Evolutionary conservation across 2,888 invertebrate species (phyloP).

Genomic region (Acronicta psi): DNA sequence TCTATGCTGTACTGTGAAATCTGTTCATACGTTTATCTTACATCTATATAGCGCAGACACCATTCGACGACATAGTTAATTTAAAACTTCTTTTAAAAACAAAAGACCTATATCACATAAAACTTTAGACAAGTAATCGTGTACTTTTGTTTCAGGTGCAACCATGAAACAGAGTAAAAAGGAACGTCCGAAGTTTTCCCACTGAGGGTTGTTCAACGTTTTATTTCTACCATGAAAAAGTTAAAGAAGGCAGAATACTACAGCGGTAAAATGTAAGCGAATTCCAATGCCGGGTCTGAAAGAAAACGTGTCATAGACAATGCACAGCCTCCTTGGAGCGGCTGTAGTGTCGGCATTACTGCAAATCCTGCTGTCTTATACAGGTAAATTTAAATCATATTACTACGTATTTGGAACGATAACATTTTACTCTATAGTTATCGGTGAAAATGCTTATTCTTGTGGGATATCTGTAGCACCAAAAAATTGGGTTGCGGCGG

Average conservation of each 20-base stretch:
- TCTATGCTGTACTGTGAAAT: no score
- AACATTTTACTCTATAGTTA: no score
- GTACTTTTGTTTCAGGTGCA: slow-evolving; percentile 68
- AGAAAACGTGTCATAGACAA: slow-evolving; percentile 81
- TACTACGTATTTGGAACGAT: neutral
- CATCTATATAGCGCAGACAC: no score
- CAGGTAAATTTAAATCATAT: slow-evolving; percentile 68
- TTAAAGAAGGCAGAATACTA: slow-evolving; percentile 64
- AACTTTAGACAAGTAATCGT: slow-evolving; percentile 24
- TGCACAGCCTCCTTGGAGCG: slow-evolving; percentile 82
- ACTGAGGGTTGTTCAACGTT: slow-evolving; percentile 33
- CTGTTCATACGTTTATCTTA: no score
- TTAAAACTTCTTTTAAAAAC: neutral
- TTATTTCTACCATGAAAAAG: slow-evolving; percentile 70
- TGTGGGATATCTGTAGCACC: no score
- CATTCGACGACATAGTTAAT: neutral
- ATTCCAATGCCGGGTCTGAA: slow-evolving; percentile 78
- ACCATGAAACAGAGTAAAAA: slow-evolving; percentile 63
- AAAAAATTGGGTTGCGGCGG: no score
- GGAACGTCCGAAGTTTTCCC: slow-evolving; percentile 37
- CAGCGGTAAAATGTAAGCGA: slow-evolving; percentile 63
- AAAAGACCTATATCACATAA: slow-evolving; percentile 7
- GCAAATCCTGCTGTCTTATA: slow-evolving; percentile 79
- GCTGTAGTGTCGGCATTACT: slow-evolving; percentile 81
- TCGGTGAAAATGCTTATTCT: no score